Base-by-base conservation (phyloP, 2,113 vertebrate genomes). In the Ceuthmochares aereus region DNA sequence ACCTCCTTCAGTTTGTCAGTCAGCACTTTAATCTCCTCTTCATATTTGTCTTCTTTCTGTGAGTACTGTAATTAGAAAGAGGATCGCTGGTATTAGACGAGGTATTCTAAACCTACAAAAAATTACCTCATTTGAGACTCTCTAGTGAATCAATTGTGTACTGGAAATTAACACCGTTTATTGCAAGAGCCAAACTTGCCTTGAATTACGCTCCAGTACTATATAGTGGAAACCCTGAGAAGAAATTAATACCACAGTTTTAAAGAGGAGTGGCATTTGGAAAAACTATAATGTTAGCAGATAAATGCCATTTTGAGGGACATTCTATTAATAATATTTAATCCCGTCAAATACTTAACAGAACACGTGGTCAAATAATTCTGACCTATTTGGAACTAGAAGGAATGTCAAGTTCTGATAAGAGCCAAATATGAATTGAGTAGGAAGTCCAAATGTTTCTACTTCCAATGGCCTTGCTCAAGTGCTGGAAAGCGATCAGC, bases 1-100 rank as follows among this genome's bases (percentile, higher is more conserved):
- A 98, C 99, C 99, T 99, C 99, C 98, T 99, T 99, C 98, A 99
- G 99, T 98, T 99, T 99, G 98, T 99, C 99, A 89, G 99, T 99
- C 89, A 99, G 99, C 94, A 99, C 98, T 98, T 99, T 99, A 97
- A 99, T 99, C 98, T 99, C 99, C 94, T 99, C 99, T 97, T 99
- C 99, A 51, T 99, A 99, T 93, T 99, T 99, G 98, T 99, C 99
- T 97, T 99, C 99, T 96, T 99, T 99, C 98, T 99, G 99, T 0
- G 99, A 99, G 98, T 99, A 99, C 99, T 99, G 98, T 95, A 98
- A 98, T 94, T 75, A 97, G 87, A 98, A 97, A 97, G 83, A 87
- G 79, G n/a, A 67, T 76, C 77, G 87, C 76, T 85, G 62, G 74
- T 93, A 92, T 98, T 92, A 98, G 82, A 93, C 68, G 6, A 18